These are phyloP conservation scores for Phenganax subtilis DNA, from an alignment of 92 coral and sea anemone genomes.

Conservation along the genomic window DNA sequence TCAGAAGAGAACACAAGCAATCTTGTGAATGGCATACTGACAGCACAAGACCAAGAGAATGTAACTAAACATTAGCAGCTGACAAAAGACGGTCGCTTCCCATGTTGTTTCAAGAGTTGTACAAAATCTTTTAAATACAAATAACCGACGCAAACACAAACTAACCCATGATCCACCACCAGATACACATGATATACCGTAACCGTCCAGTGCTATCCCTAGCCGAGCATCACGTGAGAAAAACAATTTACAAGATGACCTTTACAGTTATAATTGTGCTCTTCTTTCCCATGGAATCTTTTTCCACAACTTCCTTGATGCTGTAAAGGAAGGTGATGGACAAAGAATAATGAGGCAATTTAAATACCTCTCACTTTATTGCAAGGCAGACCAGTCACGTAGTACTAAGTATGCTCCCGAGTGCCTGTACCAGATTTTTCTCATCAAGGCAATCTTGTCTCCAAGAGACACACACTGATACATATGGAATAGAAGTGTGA, in stretches of 20 bases:
- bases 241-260: constrained; percentile 41
- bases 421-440: too few species aligned
- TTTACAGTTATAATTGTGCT: constrained; percentile 55
- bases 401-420: too few species aligned
- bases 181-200: constrained; percentile 15
- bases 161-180: constrained; percentile 44
- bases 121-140: constrained; percentile 44
- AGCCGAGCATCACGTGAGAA: not conserved
- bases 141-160: constrained; percentile 45
- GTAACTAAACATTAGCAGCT: constrained; percentile 34
- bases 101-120: constrained; percentile 51
- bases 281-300: constrained; percentile 51
- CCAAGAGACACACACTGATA: not conserved
- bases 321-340: constrained; percentile 29
- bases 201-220: not conserved
- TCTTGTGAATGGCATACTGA: constrained; percentile 39
- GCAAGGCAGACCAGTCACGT: too few species aligned
- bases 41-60: constrained; percentile 47
- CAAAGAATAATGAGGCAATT: not conserved
- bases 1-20: too few species aligned
- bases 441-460: too few species aligned
- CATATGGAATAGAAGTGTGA: constrained; percentile 26
- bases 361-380: not conserved
- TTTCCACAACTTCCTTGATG: constrained; percentile 55
- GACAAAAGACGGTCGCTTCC: constrained; percentile 61